Evolutionary conservation across 2,888 invertebrate genomes (phyloP).

Genomic region (Euphydryas editha): DNA sequence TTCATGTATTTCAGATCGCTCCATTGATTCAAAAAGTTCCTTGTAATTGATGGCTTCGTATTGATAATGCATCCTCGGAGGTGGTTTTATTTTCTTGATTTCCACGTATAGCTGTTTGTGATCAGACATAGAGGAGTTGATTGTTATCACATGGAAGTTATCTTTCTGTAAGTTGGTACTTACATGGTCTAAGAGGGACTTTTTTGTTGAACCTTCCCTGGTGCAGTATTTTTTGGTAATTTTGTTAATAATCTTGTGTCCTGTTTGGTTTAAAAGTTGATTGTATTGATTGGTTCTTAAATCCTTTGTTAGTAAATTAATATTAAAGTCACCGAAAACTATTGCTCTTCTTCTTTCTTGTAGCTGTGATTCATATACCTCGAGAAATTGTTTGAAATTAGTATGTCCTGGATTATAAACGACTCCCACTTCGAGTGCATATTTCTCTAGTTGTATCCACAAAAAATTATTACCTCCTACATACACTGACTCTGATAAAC

Average conservation of each 20-base stretch:
- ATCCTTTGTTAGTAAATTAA: conserved; percentile 22
- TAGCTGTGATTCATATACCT: conserved; percentile 8
- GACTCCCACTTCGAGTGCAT: conserved; percentile 40
- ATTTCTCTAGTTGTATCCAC: conserved; percentile 40
- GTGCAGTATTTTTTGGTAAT: conserved; percentile 12
- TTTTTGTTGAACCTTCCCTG: conserved; percentile 13
- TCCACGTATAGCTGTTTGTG: conserved; percentile 25
- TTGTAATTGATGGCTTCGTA: conserved; percentile 17
- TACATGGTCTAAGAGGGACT: conserved; percentile 29
- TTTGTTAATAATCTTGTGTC: conserved; percentile 33
- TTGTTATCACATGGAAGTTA: conserved; percentile 16
- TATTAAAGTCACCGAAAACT: conserved; percentile 6
- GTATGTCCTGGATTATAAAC: conserved; percentile 22
- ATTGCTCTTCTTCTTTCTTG: conserved; percentile 11
- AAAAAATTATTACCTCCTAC: conserved; percentile 42
- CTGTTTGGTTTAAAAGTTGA: conserved; percentile 7
- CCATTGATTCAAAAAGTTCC: background rate
- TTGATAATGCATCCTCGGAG: background rate
- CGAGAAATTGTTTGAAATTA: conserved; percentile 6
- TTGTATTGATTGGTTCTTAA: conserved; percentile 6
- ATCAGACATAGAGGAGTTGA: conserved; percentile 24
- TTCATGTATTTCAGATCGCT: background rate
- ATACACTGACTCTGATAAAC: conserved; percentile 31
- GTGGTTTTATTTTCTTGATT: conserved; percentile 19
- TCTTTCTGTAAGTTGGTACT: conserved; percentile 16